Conservation (phyloP, 2,888 invertebrate genomes). For the Omphaloscelis lunosa region DNA sequence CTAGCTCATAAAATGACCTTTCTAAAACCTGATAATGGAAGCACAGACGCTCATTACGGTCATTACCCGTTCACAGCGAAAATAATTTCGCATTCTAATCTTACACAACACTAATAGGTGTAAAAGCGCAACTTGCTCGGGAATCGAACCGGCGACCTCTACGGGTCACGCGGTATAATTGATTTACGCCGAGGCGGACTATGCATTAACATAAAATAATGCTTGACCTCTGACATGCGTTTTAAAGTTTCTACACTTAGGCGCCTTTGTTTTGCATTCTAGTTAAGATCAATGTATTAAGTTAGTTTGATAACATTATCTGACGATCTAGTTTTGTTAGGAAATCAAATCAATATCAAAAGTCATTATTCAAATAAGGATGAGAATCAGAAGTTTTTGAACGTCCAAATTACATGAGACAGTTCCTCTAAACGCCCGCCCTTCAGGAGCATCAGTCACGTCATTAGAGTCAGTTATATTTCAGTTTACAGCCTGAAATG, state of each 20-base stretch:
- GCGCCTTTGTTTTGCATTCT: conserved; percentile 68
- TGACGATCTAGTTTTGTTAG: conserved; percentile 12
- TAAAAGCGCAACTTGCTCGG: conserved; percentile 77
- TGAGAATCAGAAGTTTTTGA: too few relatives aligned
- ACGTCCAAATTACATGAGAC: too few relatives aligned
- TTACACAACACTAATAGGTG: conserved; percentile 82
- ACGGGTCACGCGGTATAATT: conserved; percentile 88
- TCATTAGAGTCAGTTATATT: too few relatives aligned
- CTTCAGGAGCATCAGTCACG: too few relatives aligned
- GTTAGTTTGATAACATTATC: conserved; percentile 19
- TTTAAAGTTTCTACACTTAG: conserved; percentile 85
- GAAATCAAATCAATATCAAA: too few relatives aligned
- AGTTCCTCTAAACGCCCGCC: too few relatives aligned
- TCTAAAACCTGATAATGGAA: conserved; percentile 49
- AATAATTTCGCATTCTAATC: conserved; percentile 68
- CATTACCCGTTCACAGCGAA: conserved; percentile 59
- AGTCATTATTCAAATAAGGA: too few relatives aligned
- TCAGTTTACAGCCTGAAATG: too few relatives aligned
- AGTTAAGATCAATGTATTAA: conserved; percentile 34
- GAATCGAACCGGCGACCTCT: conserved; percentile 82
- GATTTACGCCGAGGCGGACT: conserved; percentile 87
- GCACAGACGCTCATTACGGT: conserved; percentile 52
- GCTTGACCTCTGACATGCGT: conserved; percentile 87
- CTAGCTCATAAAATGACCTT: conserved; percentile 46
- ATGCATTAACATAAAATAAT: conserved; percentile 90